These are phyloP conservation scores for Daphoenositta chrysoptera DNA, from an alignment of 2,113 vertebrate genomes.

Conservation along the genomic window DNA sequence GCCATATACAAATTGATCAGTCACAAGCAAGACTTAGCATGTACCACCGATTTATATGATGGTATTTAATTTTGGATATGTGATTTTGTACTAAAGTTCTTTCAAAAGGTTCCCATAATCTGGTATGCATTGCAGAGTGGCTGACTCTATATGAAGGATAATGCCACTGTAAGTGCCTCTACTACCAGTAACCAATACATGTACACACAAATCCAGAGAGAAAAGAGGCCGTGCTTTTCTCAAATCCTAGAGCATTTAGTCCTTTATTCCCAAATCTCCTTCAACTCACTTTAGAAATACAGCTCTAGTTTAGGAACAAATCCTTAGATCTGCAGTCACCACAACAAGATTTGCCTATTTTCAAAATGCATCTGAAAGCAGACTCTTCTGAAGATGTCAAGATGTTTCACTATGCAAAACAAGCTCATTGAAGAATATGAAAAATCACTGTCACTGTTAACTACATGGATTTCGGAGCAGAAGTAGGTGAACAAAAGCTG, in stretches of 20 bases:
- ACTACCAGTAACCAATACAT: neutral
- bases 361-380: neutral
- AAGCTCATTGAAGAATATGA: neutral
- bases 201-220: neutral
- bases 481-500: neutral
- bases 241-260: neutral
- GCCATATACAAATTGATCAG: neutral
- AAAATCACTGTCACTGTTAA: neutral
- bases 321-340: neutral
- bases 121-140: fast-evolving
- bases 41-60: neutral
- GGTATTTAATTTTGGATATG: neutral
- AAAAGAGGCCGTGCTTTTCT: neutral
- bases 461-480: neutral
- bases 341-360: neutral
- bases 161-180: neutral
- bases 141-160: neutral
- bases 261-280: neutral
- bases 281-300: neutral
- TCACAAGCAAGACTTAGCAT: neutral
- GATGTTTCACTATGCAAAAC: neutral
- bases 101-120: neutral
- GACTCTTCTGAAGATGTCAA: neutral
- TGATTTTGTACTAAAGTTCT: fast-evolving
- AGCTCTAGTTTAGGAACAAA: neutral